A percentile compares a stretch with the other conserved stretches of the same genome.
These are phyloP conservation scores for Macquaria ambigua DNA, from an alignment of 2,113 vertebrate genomes.

Conservation along the genomic window DNA sequence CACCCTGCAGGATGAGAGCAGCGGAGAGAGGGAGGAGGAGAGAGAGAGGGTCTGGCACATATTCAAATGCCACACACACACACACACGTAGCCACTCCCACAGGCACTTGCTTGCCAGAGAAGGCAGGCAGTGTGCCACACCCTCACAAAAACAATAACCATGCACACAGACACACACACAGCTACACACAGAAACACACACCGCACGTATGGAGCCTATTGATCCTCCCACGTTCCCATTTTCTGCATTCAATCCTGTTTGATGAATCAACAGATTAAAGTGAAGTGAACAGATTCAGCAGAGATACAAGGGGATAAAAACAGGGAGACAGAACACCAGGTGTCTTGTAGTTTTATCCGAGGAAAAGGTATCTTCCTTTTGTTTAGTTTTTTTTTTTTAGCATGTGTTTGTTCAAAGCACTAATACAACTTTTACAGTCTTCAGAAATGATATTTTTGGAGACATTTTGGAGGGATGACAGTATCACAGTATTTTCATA, in stretches of 20 bases:
- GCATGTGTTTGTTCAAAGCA: background rate
- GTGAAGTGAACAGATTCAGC: background rate
- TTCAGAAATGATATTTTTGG: background rate
- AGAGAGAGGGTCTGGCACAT: background rate
- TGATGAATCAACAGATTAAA: conserved; percentile 6
- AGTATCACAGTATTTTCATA: background rate
- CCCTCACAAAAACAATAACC: conserved; percentile 35
- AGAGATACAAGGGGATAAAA: background rate
- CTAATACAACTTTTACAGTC: background rate
- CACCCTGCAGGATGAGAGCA: background rate
- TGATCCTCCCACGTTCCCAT: background rate
- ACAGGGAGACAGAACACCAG: background rate
- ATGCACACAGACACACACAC: background rate
- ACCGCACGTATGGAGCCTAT: background rate
- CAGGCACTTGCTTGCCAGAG: conserved; percentile 8
- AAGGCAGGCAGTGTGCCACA: conserved; percentile 26
- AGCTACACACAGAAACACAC: background rate
- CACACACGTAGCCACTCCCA: conserved; percentile 11
- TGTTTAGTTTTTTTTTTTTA: background rate
- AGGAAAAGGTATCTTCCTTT: background rate
- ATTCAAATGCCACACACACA: background rate
- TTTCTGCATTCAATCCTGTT: background rate
- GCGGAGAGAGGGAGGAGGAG: background rate
- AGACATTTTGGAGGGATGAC: background rate
- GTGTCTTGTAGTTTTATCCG: background rate